These are phyloP conservation scores for Sialis lutaria DNA, from an alignment of 2,888 invertebrate genomes.

Conservation along the genomic window DNA sequence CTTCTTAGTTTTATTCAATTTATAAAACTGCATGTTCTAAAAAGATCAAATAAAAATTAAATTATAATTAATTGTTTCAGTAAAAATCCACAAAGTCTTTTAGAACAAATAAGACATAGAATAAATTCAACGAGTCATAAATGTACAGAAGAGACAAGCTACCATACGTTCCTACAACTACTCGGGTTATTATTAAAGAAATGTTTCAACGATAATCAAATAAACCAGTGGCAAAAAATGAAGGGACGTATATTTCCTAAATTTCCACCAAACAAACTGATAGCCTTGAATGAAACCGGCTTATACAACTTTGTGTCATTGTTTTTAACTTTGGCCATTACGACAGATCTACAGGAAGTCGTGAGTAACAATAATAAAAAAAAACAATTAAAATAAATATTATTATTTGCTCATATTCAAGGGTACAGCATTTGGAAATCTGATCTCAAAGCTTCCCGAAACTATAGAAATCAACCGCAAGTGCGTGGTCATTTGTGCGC, in stretches of 20 bases:
- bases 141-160: slow-evolving; percentile 15
- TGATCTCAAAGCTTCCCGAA: not conserved
- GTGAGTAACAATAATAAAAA: slow-evolving; percentile 15
- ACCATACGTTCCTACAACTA: slow-evolving; percentile 11
- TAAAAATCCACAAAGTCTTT: slow-evolving; percentile 18
- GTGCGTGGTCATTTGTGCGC: slow-evolving; percentile 21
- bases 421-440: no score
- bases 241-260: slow-evolving; percentile 35
- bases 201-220: slow-evolving; percentile 8
- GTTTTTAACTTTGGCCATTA: slow-evolving; percentile 26
- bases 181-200: slow-evolving; percentile 11
- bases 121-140: slow-evolving; percentile 13
- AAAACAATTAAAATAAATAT: not conserved
- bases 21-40: slow-evolving; percentile 5
- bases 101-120: slow-evolving; percentile 9
- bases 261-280: slow-evolving; percentile 34
- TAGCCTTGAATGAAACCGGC: slow-evolving; percentile 32
- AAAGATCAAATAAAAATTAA: no score
- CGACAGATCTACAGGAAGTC: slow-evolving; percentile 24
- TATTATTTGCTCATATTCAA: no score
- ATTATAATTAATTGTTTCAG: slow-evolving; percentile 11
- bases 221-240: slow-evolving; percentile 10
- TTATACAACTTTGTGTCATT: slow-evolving; percentile 33
- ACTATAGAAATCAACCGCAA: slow-evolving; percentile 14
- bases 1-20: not conserved